Evolutionary conservation across 37 sponge, comb jelly and placozoan genomes (phyloP).

Genomic region (Cliona cf. orientalis): DNA sequence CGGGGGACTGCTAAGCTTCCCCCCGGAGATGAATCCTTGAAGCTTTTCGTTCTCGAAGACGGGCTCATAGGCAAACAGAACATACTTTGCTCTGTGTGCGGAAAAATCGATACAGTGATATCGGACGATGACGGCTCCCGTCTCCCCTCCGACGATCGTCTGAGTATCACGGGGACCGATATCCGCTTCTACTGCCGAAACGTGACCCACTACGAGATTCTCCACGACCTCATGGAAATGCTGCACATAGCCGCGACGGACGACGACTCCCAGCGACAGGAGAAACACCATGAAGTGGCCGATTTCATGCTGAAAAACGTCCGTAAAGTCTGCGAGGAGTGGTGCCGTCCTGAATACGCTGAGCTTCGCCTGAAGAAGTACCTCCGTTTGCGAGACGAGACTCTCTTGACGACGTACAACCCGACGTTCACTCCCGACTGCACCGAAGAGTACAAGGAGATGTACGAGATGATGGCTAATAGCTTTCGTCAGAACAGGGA

Average conservation of each 20-base stretch:
- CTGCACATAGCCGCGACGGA: slow-evolving; percentile 70
- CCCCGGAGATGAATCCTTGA: slow-evolving; percentile 3
- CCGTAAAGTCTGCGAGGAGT: slow-evolving; percentile 69
- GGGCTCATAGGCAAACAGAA: slow-evolving; percentile 45
- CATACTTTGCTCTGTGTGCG: slow-evolving; percentile 46
- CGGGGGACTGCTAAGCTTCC: slow-evolving; percentile 13
- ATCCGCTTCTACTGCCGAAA: slow-evolving; percentile 44
- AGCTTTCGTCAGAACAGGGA: slow-evolving; percentile 48
- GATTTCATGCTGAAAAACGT: slow-evolving; percentile 67
- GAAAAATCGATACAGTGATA: neutral
- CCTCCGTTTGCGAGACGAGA: slow-evolving; percentile 53
- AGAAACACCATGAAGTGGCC: slow-evolving; percentile 39
- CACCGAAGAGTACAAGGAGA: slow-evolving; percentile 59
- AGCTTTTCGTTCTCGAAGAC: slow-evolving; percentile 46
- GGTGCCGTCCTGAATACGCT: slow-evolving; percentile 62
- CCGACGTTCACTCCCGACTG: slow-evolving; percentile 30
- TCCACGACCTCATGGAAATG: slow-evolving; percentile 80
- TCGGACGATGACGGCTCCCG: slow-evolving; percentile 17
- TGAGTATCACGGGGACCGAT: slow-evolving; percentile 24
- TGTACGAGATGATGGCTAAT: slow-evolving; percentile 65
- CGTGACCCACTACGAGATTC: slow-evolving; percentile 58
- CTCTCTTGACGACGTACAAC: slow-evolving; percentile 28
- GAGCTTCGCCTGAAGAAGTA: slow-evolving; percentile 59
- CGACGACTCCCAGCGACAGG: neutral
- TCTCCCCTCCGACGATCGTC: slow-evolving; percentile 27